phyloP scores from a whole-genome alignment of 2,888 invertebrate species.

The Drosophila bunnanda region DNA sequence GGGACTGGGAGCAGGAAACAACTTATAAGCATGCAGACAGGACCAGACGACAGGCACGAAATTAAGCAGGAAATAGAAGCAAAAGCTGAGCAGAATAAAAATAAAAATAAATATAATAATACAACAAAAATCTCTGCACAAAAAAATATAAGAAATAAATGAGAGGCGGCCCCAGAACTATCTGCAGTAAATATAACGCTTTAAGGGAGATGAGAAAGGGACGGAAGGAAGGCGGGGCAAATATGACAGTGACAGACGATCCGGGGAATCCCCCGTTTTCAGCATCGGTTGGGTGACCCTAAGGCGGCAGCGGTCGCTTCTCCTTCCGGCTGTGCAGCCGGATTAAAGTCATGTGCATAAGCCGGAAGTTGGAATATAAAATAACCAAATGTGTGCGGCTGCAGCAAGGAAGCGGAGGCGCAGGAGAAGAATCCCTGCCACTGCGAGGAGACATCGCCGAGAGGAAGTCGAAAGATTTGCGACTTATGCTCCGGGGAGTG shows the following conservation, averaged over 20 bases:
- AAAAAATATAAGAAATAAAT: conserved; percentile 18
- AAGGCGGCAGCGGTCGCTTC: conserved; percentile 46
- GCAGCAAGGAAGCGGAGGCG: conserved; percentile 2
- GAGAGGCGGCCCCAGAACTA: conserved; percentile 14
- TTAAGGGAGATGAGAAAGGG: conserved; percentile 47
- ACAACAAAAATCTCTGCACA: conserved; percentile 5
- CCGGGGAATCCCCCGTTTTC: conserved; percentile 34
- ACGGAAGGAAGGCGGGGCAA: conserved; percentile 38
- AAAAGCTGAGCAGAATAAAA: conserved; percentile 28
- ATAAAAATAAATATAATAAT: conserved; percentile 32
- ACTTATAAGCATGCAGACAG: conserved; percentile 80
- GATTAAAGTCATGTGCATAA: conserved; percentile 80
- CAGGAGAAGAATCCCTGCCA: neutral
- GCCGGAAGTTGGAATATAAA: conserved; percentile 77
- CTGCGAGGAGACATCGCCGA: neutral
- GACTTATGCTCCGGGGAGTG: conserved; percentile 51
- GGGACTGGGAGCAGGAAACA: conserved; percentile 64
- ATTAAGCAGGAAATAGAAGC: conserved; percentile 70
- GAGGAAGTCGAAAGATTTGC: conserved; percentile 66
- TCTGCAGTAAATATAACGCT: conserved; percentile 52
- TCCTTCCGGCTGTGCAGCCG: conserved; percentile 63
- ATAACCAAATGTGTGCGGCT: conserved; percentile 63
- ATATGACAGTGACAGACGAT: conserved; percentile 75
- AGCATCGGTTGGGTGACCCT: conserved; percentile 41
- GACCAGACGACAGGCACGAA: conserved; percentile 73